Evolutionary conservation across 2,888 invertebrate genomes (phyloP).

Genomic region (Axea sp.): DNA sequence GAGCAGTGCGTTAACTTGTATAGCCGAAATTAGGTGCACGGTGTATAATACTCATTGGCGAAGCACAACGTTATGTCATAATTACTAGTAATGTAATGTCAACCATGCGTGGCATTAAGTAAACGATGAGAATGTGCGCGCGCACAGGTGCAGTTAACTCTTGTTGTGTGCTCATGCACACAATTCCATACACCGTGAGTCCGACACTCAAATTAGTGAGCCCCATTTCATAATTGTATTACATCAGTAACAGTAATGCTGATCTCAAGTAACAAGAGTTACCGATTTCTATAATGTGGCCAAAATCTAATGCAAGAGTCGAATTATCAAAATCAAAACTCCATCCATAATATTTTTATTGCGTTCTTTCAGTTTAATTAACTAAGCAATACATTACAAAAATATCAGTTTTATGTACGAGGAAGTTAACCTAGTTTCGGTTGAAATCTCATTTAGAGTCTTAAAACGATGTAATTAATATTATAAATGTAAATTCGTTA

Average conservation of each 20-base stretch:
- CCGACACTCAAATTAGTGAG: slow-evolving; percentile 42
- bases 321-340: slow-evolving; percentile 21
- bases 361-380: slow-evolving; percentile 21
- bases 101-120: slow-evolving; percentile 59
- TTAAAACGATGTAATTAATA: slow-evolving; percentile 16
- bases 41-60: slow-evolving; percentile 47
- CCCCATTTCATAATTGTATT: slow-evolving; percentile 51
- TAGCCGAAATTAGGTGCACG: slow-evolving; percentile 46
- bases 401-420: slow-evolving; percentile 6
- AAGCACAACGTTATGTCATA: slow-evolving; percentile 56
- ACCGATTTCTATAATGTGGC: slow-evolving; percentile 5
- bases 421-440: slow-evolving; percentile 16
- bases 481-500: no score
- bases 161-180: slow-evolving; percentile 36
- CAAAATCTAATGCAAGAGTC: slow-evolving; percentile 19
- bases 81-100: slow-evolving; percentile 58
- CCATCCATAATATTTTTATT: no score
- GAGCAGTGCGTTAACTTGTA: slow-evolving; percentile 45
- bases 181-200: slow-evolving; percentile 22
- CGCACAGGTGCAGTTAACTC: slow-evolving; percentile 15
- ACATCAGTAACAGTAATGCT: slow-evolving; percentile 48
- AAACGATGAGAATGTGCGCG: slow-evolving; percentile 53
- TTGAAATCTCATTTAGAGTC: slow-evolving; percentile 14
- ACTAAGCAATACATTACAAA: slow-evolving; percentile 12
- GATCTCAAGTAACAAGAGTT: slow-evolving; percentile 39